phyloP scores from a whole-genome alignment of 2,888 invertebrate species.

The Erannis defoliaria region DNA sequence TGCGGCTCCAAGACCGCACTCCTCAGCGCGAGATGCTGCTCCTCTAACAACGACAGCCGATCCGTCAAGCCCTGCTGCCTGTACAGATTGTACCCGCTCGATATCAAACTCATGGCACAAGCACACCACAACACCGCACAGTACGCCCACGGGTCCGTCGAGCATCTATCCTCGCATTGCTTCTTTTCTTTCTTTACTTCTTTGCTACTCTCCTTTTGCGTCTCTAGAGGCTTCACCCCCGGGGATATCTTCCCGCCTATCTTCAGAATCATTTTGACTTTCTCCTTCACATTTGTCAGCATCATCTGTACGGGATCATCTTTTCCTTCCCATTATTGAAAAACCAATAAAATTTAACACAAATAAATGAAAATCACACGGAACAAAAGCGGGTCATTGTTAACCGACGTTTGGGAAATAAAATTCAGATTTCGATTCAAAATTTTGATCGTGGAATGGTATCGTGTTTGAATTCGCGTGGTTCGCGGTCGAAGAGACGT shows the following conservation, averaged over 20 bases:
- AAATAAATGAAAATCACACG: constrained; percentile 31
- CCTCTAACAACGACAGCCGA: constrained; percentile 83
- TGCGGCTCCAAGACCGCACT: constrained; percentile 83
- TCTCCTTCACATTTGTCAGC: constrained; percentile 41
- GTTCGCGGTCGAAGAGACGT: constrained; percentile 50
- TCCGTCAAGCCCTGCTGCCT: constrained; percentile 84
- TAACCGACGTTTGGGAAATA: background rate
- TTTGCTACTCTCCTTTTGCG: constrained; percentile 47
- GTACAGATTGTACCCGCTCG: constrained; percentile 88
- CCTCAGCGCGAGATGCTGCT: constrained; percentile 83
- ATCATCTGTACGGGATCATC: constrained; percentile 56
- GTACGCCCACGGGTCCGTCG: constrained; percentile 77
- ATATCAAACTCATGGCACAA: constrained; percentile 88
- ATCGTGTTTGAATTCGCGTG: constrained; percentile 76
- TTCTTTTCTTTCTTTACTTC: constrained; percentile 66
- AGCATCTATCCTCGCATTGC: constrained; percentile 70
- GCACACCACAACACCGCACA: constrained; percentile 88
- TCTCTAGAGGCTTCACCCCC: constrained; percentile 57
- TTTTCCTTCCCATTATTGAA: constrained; percentile 23
- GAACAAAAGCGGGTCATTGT: constrained; percentile 27
- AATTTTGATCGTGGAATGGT: constrained; percentile 33
- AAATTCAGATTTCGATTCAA: constrained; percentile 5
- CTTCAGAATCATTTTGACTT: constrained; percentile 75
- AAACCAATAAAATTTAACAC: constrained; percentile 28
- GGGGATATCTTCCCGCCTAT: constrained; percentile 74